Percentiles rank a stretch among this genome's conserved stretches.
These are phyloP conservation scores for Rhingia rostrata DNA, from an alignment of 2,888 invertebrate genomes.

Conservation along the genomic window DNA sequence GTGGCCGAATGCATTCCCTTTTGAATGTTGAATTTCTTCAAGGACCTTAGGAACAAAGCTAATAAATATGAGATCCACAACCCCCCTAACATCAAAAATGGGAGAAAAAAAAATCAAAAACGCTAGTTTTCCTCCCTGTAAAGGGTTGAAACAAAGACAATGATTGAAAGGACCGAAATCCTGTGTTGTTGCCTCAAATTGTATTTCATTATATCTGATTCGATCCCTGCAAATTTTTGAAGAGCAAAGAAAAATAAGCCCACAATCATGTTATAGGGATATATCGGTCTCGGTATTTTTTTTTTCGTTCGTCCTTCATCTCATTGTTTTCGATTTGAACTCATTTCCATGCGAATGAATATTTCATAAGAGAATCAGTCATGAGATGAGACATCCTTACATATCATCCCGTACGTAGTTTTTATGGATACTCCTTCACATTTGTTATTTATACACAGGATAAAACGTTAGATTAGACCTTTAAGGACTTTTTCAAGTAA, in stretches of 20 bases:
- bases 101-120: not conserved
- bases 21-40: constrained; percentile 27
- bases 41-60: constrained; percentile 14
- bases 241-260: not conserved
- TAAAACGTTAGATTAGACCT: constrained; percentile 16
- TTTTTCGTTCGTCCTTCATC: not conserved
- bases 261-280: constrained; percentile 5
- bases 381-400: constrained; percentile 33
- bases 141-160: constrained; percentile 19
- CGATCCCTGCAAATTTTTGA: constrained; percentile 41
- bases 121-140: not conserved
- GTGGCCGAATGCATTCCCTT: constrained; percentile 33
- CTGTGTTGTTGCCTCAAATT: constrained; percentile 40
- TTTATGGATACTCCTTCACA: constrained; percentile 19
- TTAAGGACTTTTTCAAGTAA: constrained; percentile 9
- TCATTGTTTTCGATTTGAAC: not conserved
- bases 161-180: constrained; percentile 55
- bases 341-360: constrained; percentile 68
- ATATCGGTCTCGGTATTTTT: not conserved
- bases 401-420: constrained; percentile 5
- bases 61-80: constrained; percentile 11
- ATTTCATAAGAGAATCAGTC: constrained; percentile 62
- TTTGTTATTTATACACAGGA: constrained; percentile 45
- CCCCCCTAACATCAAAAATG: constrained; percentile 41
- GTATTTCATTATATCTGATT: constrained; percentile 58